Evolutionary conservation across 2,113 vertebrate genomes (phyloP), one percentile per base, ranked within the genome.

Genomic region (Orcinus orca): DNA sequence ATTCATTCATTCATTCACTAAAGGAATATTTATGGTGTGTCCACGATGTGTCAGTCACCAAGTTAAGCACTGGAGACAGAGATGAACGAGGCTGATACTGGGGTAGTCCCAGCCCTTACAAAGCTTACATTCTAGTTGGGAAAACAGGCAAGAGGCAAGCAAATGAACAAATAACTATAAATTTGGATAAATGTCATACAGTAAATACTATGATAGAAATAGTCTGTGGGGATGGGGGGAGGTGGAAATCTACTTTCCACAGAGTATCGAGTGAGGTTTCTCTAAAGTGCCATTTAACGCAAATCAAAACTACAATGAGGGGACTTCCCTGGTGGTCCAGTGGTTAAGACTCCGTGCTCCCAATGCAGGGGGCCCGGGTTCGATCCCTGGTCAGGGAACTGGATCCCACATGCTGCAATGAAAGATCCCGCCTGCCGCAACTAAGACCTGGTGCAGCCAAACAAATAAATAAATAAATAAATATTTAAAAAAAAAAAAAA

Each of bases 1-100:
- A 36, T 92, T 85, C 68, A 76, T 95, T 38, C 63, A 85, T 84
- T 80, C 33, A 79, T 68, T 94, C 53, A 60, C 58, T 85, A 89
- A 93, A 96, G 68, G 31, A 79, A 29, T 63, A 87, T 58, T 89
- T 95, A 60, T 23, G 18, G 53, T 81, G 20, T 63, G 1, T 62
- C 41, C 76, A 53, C n/a, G 58, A 60, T 47, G 6, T 87, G 50
- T 80, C 68, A 31, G 23, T 95, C 62, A 95, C 20, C 77, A 76
- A 36, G 36, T 29, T 41, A 15, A 29, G 23, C 50, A 74, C 10
- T 81, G 29, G 41, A 81, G 74, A 95, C 73, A 92, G n/a, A 74
- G 31, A 33, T 20, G 14, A 90, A 79, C 14, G 50, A 90, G 23
- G 21, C 20, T 70, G n/a, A 88, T 63, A 36, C 6, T 92, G 55